Conservation (phyloP, 1,140 invertebrate species). For the Oncopodura yosiiana region DNA sequence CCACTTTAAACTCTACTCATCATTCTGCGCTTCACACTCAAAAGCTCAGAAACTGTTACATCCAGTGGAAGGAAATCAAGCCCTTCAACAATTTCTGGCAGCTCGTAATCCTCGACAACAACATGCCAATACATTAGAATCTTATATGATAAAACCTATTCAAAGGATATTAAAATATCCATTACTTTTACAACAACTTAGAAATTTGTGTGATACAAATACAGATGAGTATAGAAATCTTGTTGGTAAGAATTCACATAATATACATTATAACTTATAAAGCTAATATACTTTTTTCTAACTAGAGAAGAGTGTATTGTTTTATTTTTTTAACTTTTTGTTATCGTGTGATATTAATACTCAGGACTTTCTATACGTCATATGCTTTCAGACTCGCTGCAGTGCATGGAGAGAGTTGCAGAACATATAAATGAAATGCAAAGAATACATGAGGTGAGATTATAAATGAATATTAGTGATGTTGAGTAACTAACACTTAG, state of each 20-base stretch:
- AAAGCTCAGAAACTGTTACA: constrained; percentile 97
- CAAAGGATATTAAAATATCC: constrained; percentile 98
- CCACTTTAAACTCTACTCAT: constrained; percentile 97
- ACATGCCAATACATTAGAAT: constrained; percentile 92
- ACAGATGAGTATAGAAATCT: constrained; percentile 90
- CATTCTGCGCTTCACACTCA: constrained; percentile 96
- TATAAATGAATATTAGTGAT: too few species aligned
- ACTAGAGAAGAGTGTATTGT: background rate
- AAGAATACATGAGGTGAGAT: too few species aligned
- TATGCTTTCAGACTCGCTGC: constrained; percentile 67
- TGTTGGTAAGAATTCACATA: constrained; percentile 39
- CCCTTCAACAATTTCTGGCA: constrained; percentile 85
- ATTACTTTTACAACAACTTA: constrained; percentile 83
- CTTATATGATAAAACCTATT: constrained; percentile 97
- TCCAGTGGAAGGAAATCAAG: constrained; percentile 94
- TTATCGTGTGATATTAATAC: too few species aligned
- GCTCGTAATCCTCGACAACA: constrained; percentile 89
- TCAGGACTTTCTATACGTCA: background rate
- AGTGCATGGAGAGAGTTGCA: constrained; percentile 97
- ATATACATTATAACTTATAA: too few species aligned
- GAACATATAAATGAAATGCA: constrained; percentile 89
- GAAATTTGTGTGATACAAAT: constrained; percentile 81
- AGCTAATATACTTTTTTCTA: too few species aligned
- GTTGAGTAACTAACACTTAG: background rate
- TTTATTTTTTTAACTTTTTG: background rate